Evolutionary conservation across 2,888 invertebrate species (phyloP).

Genomic region (Sisyra terminalis): DNA sequence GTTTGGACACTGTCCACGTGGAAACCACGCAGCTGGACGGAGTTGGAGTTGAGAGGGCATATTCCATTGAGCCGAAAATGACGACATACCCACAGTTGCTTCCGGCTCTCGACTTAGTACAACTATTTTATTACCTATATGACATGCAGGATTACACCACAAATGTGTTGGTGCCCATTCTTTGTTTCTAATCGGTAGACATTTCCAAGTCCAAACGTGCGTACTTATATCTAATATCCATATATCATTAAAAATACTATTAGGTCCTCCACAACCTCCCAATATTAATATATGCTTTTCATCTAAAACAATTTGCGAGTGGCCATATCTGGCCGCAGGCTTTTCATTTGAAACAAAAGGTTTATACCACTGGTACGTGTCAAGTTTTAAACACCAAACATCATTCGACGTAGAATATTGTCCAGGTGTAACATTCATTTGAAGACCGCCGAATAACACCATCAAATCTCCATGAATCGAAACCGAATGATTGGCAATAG

Average conservation of each 20-base stretch:
- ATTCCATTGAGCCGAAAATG: conserved; percentile 33
- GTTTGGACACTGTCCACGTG: conserved; percentile 20
- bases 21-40: conserved; percentile 30
- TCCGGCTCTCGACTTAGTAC: conserved; percentile 48
- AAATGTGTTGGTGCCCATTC: conserved; percentile 72
- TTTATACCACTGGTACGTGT: conserved; percentile 59
- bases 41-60: conserved; percentile 15
- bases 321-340: conserved; percentile 56
- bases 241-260: conserved; percentile 73
- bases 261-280: conserved; percentile 79
- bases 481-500: conserved; percentile 87
- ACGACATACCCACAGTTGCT: conserved; percentile 34
- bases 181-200: conserved; percentile 56
- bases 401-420: conserved; percentile 51
- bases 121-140: conserved; percentile 59
- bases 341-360: conserved; percentile 35
- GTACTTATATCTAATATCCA: conserved; percentile 75
- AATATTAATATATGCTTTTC: conserved; percentile 61
- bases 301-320: conserved; percentile 75
- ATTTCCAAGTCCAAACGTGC: conserved; percentile 54
- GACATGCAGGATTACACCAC: conserved; percentile 89
- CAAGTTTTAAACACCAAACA: conserved; percentile 75
- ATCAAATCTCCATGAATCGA: conserved; percentile 66
- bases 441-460: conserved; percentile 51
- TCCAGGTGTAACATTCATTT: conserved; percentile 22